Evolutionary conservation across 2,797 vertebrate species (phyloP), one percentile per base, ranked within the genome.

Genomic region (Discoglossus pictus): DNA sequence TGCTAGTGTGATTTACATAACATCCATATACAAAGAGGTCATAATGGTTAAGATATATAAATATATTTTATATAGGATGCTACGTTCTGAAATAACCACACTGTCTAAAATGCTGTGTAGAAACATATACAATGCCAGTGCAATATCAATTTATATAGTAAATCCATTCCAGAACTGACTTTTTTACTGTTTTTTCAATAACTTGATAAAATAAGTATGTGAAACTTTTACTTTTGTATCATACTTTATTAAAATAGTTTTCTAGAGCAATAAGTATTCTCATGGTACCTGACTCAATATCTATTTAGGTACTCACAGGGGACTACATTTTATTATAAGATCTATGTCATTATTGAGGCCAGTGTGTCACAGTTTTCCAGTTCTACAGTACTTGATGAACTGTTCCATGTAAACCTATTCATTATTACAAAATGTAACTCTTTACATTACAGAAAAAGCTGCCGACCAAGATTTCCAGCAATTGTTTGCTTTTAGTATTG

Each of bases 331-430:
- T 71, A 71, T 64, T 59, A 64, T 35, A 71, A 71, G 36, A 71
- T 71, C 46, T 65, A 52, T 71, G 68, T 65, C 68, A 71, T 71
- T 59, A 65, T 71, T 64, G 53, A 71, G 68, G 68, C 46, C 68
- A 71, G 36, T 43, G 50, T 64, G 50, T 71, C 44, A 39, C 27
- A 17, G n/a, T 18, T 15, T 40, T 42, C 54, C 46, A 56, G 35
- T 13, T 8, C 17, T 51, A 16, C 17, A 48, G 36, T 23, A 60
- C 52, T 59, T 52, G 7, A 59, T 59, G 10, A 68, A 43, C 24
- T n/a, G n/a, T n/a, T n/a, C n/a, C n/a, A n/a, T n/a, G n/a, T n/a
- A n/a, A n/a, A n/a, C n/a, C n/a, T n/a, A 68, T 40, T 51, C 38
- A 21, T 20, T 27, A 24, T 20, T 38, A 13, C 20, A 35, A 13